Base-by-base conservation (phyloP, 2,113 vertebrate species). In the Oxyura jamaicensis region DNA sequence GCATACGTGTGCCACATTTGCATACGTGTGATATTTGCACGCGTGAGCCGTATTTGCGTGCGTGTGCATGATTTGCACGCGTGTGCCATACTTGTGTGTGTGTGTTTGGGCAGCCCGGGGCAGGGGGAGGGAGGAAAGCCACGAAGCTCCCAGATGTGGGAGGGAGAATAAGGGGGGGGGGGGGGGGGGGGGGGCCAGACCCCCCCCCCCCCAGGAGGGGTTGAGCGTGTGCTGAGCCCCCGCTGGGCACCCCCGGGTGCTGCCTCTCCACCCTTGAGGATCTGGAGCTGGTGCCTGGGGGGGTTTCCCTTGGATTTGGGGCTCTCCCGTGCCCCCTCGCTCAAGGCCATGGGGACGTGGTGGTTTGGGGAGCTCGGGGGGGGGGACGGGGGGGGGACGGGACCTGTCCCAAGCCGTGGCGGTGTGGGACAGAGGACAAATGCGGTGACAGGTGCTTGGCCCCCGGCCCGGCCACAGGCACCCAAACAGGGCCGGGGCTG, bases 381-480 rank as follows among this genome's bases (percentile, higher is more conserved):
- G 28, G 18, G 8, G 4, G n/a, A n/a, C 1, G 7, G 4, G 2
- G 13, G 42, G 28, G 18, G 8, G 4, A n/a, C n/a, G n/a, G 13
- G 3, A 13, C 11, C n/a, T 42, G 44, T 56, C 15, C 16, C 28
- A 4, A 28, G 53, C 28, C 4, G 15, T 55, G 53, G 53, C 15
- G 4, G 39, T 28, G 13, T 3, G 2, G 4, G 87, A 55, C 52
- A 5, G 22, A 6, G 75, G 81, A 19, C 10, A 6, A 42, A 17
- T 2, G 26, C 77, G 60, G 55, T 5, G 4, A 86, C 96, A 96
- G 96, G 96, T 96, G 96, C 41, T 95, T 97, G 96, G 88, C 89
- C 41, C n/a, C 88, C 6, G 0, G 63, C 94, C 94, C 39, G 19
- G 65, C 83, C 36, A 2, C 88, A 39, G 60, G 8, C 85, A 89